Evolutionary conservation across 2,888 invertebrate genomes (phyloP).

Genomic region (Peribatodes rhomboidaria): DNA sequence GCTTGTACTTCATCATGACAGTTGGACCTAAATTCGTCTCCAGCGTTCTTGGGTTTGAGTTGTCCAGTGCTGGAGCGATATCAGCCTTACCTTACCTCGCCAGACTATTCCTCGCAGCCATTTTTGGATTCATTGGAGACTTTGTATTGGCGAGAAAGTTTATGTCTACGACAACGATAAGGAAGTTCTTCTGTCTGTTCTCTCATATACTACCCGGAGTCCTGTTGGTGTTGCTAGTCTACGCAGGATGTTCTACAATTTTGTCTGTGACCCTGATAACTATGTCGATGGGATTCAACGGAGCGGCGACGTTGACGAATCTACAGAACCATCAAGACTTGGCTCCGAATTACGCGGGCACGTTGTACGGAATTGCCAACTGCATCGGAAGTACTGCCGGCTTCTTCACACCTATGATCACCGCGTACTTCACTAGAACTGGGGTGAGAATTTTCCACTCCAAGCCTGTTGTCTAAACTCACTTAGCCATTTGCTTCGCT

Average conservation of each 20-base stretch:
- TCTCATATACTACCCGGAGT: conserved; percentile 86
- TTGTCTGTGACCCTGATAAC: conserved; percentile 88
- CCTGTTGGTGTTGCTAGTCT: conserved; percentile 84
- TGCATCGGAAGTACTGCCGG: conserved; percentile 90
- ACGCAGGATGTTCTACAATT: conserved; percentile 88
- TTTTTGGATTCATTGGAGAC: conserved; percentile 91
- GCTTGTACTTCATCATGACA: conserved; percentile 91
- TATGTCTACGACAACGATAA: conserved; percentile 80
- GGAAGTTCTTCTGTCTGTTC: conserved; percentile 89
- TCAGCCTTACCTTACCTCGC: conserved; percentile 91
- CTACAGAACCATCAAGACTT: conserved; percentile 90
- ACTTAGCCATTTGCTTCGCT: neutral
- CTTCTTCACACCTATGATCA: conserved; percentile 91
- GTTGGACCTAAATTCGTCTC: conserved; percentile 92
- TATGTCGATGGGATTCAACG: conserved; percentile 89
- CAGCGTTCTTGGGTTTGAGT: conserved; percentile 90
- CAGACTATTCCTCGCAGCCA: conserved; percentile 89
- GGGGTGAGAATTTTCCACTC: conserved; percentile 68
- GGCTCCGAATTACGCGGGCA: conserved; percentile 92
- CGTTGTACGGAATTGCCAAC: conserved; percentile 92
- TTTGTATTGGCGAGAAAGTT: conserved; percentile 78
- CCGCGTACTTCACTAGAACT: conserved; percentile 88
- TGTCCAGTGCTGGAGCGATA: conserved; percentile 90
- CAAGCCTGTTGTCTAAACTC: neutral
- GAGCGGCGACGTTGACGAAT: conserved; percentile 88